A percentile compares a stretch with the other conserved stretches of the same genome.
phyloP scores from a whole-genome alignment of 2,888 invertebrate species.

The Strigamia maritima region DNA sequence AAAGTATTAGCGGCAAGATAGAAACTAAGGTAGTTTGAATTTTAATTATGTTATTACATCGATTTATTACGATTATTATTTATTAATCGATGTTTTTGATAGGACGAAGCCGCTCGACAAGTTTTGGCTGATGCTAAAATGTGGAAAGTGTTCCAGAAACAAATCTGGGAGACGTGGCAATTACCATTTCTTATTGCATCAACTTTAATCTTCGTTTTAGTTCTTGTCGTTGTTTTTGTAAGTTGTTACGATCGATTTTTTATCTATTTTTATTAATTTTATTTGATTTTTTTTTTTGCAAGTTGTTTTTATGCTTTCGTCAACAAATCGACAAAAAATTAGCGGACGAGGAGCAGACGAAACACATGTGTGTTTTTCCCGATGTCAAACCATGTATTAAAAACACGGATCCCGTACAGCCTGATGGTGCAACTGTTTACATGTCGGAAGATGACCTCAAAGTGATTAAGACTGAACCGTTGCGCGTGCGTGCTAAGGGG shows the following conservation, averaged over 20 bases:
- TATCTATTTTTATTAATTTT: neutral
- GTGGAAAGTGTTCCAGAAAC: conserved; percentile 42
- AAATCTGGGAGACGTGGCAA: conserved; percentile 43
- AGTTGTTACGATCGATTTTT: conserved; percentile 1
- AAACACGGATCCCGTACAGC: conserved; percentile 44
- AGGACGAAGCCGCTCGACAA: conserved; percentile 39
- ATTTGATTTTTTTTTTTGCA: conserved; percentile 8
- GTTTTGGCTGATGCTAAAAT: conserved; percentile 40
- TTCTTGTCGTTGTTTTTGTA: conserved; percentile 42
- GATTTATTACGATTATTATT: neutral
- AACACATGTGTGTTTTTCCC: conserved; percentile 43
- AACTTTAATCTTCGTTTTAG: conserved; percentile 39
- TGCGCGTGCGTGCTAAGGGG: conserved; percentile 44
- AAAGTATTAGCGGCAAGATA: conserved; percentile 38
- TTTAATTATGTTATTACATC: neutral
- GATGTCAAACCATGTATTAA: conserved; percentile 44
- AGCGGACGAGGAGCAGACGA: conserved; percentile 39
- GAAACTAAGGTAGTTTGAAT: conserved; percentile 37
- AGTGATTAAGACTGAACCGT: conserved; percentile 42
- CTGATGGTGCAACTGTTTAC: conserved; percentile 42
- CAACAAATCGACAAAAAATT: conserved; percentile 40
- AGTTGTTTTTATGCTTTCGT: conserved; percentile 42
- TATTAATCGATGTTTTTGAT: neutral
- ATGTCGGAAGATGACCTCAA: conserved; percentile 42
- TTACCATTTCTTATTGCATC: conserved; percentile 42